phyloP scores from a whole-genome alignment of 35 echinoderm and acorn worm genomes.

The Anneissia japonica region DNA sequence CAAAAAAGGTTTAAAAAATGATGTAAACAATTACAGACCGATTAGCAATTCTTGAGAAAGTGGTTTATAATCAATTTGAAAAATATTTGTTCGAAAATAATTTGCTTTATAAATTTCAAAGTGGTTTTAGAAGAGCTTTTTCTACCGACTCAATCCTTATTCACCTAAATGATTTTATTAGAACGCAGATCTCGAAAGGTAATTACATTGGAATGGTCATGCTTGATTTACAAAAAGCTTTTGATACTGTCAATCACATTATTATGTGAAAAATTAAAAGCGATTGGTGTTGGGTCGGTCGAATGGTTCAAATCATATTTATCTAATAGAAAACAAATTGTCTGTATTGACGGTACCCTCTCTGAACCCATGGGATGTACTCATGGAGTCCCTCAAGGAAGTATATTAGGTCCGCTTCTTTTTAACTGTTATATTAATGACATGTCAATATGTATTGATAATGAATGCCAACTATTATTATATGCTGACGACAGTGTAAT shows the following conservation, averaged over 20 bases:
- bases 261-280: constrained; percentile 25
- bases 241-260: constrained; percentile 32
- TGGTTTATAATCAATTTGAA: no score
- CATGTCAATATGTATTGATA: no score
- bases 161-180: constrained; percentile 27
- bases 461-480: no score
- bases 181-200: neutral
- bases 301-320: constrained; percentile 4
- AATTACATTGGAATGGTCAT: constrained; percentile 15
- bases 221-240: constrained; percentile 28
- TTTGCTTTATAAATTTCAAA: no score
- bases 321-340: neutral
- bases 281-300: constrained; percentile 9
- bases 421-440: constrained; percentile 2
- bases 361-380: neutral
- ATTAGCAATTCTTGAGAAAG: no score
- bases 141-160: constrained; percentile 21
- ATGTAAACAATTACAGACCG: no score
- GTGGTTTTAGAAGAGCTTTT: constrained; percentile 11
- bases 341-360: neutral
- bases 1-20: no score
- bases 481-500: no score
- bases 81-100: no score
- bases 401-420: constrained; percentile 10
- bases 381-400: constrained; percentile 3